Evolutionary conservation across 2,888 invertebrate genomes (phyloP).

Genomic region (Caradrina kadenii): DNA sequence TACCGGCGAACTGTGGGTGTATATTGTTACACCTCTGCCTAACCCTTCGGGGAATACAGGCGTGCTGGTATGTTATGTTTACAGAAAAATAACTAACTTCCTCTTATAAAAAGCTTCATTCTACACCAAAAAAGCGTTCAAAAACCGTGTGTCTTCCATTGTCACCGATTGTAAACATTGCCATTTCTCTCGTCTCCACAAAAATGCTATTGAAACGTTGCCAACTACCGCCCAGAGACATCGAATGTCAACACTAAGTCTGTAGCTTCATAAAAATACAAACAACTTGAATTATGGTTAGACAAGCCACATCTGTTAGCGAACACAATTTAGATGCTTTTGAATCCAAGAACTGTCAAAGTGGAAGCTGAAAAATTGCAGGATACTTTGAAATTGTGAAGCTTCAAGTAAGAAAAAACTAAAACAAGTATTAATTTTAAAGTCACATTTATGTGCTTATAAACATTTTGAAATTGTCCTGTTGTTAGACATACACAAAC

Average conservation of each 20-base stretch:
- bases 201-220: conserved; percentile 63
- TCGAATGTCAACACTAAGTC: conserved; percentile 36
- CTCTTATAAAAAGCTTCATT: conserved; percentile 23
- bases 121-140: neutral
- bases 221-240: conserved; percentile 48
- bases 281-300: conserved; percentile 36
- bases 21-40: too few relatives aligned
- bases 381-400: neutral
- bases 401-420: neutral
- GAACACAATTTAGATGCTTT: conserved; percentile 18
- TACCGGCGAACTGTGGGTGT: too few relatives aligned
- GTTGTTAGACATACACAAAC: too few relatives aligned
- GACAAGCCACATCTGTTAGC: conserved; percentile 7
- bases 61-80: too few relatives aligned
- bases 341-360: conserved; percentile 24
- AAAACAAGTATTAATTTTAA: neutral
- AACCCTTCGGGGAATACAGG: too few relatives aligned
- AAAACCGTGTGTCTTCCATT: conserved; percentile 34
- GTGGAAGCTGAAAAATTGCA: conserved; percentile 9
- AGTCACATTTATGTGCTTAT: neutral
- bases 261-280: conserved; percentile 40
- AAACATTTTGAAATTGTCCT: too few relatives aligned
- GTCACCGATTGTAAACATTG: conserved; percentile 59
- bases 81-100: conserved; percentile 14
- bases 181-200: conserved; percentile 59